These are phyloP conservation scores for Lamprotornis superbus DNA, from an alignment of 2,113 vertebrate species.

Conservation along the genomic window DNA sequence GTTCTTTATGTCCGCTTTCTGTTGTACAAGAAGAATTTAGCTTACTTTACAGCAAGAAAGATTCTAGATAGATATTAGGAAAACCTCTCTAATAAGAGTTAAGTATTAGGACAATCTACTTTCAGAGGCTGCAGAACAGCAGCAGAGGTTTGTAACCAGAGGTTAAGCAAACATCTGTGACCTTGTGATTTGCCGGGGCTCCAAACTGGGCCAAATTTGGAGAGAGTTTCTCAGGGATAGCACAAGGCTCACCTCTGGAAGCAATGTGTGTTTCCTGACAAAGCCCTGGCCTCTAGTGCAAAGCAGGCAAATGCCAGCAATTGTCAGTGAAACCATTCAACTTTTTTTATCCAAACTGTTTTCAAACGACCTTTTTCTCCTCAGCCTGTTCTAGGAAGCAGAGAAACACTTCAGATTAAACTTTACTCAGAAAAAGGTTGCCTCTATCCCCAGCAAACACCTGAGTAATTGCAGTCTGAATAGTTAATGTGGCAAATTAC, in stretches of 20 bases:
- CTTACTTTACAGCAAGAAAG: background rate
- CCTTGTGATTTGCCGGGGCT: background rate
- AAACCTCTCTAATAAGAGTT: background rate
- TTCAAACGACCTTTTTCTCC: background rate
- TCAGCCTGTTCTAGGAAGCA: background rate
- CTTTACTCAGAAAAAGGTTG: background rate
- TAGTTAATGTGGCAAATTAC: slow-evolving; percentile 35
- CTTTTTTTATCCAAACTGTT: background rate
- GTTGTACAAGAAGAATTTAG: background rate
- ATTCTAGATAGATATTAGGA: background rate
- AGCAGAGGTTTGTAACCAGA: background rate
- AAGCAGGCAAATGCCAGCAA: background rate
- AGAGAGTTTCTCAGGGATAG: background rate
- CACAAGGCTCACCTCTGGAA: background rate
- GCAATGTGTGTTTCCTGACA: background rate
- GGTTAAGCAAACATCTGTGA: slow-evolving; percentile 11
- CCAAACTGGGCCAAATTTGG: background rate
- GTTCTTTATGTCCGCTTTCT: background rate
- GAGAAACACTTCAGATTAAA: background rate
- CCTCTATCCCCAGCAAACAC: background rate
- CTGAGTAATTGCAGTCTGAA: slow-evolving; percentile 1
- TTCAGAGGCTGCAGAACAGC: background rate
- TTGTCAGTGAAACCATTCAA: background rate
- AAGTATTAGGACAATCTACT: background rate
- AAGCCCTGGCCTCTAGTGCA: background rate